These are phyloP conservation scores for Papilio helenus DNA, from an alignment of 1,140 invertebrate genomes.

Conservation along the genomic window DNA sequence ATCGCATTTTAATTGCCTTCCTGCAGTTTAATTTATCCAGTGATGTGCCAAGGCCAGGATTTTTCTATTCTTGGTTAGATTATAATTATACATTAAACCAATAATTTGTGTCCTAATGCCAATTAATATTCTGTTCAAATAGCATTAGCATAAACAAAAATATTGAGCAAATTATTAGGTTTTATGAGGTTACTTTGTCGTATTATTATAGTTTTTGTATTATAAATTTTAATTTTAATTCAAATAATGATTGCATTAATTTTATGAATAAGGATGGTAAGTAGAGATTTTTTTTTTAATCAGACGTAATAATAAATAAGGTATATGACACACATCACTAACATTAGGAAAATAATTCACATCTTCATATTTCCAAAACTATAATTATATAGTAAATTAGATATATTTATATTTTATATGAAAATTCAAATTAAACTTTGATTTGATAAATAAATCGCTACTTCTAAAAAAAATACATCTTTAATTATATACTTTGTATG, in stretches of 20 bases:
- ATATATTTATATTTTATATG: neutral
- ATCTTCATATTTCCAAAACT: neutral
- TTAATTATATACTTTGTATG: no score
- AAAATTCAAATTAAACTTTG: no score
- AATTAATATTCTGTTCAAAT: neutral
- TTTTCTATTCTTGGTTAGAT: no score
- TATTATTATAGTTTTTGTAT: no score
- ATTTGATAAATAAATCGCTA: no score
- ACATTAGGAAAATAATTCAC: neutral
- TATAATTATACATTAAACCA: neutral
- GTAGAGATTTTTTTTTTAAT: neutral
- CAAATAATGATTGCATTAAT: no score
- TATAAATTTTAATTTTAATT: no score
- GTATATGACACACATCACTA: neutral
- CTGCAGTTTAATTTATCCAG: no score
- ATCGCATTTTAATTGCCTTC: no score
- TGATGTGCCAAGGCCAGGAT: no score
- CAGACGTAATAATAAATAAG: neutral
- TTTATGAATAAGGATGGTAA: neutral
- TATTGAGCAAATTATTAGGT: neutral
- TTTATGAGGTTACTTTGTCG: neutral
- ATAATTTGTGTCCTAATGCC: neutral
- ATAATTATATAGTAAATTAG: no score
- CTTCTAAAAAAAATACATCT: no score
- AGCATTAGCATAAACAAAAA: neutral